Evolutionary conservation across 2,888 invertebrate species (phyloP).

Genomic region (Pollenia angustigena): DNA sequence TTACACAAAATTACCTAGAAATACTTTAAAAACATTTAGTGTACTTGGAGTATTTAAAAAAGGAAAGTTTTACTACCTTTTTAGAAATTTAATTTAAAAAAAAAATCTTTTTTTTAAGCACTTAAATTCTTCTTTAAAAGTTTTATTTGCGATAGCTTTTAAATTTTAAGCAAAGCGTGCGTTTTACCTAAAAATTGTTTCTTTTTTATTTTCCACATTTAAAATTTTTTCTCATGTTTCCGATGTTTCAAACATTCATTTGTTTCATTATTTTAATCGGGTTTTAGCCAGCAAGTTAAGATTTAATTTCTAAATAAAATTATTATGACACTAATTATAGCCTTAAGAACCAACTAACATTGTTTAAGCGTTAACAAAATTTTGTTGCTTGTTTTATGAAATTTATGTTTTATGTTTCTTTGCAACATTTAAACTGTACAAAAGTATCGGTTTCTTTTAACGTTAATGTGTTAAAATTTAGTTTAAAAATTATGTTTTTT

Average conservation of each 20-base stretch:
- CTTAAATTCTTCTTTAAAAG: no score
- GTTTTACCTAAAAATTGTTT: no score
- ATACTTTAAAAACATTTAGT: no score
- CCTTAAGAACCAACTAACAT: conserved; percentile 5
- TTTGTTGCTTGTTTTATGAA: not conserved
- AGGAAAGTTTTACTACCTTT: not conserved
- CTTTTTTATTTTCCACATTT: not conserved
- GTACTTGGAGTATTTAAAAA: not conserved
- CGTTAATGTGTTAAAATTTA: not conserved
- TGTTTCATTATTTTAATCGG: no score
- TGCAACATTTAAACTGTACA: not conserved
- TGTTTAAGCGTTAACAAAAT: conserved; percentile 15
- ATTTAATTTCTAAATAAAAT: conserved; percentile 32
- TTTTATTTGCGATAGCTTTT: no score
- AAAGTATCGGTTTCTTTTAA: conserved; percentile 4
- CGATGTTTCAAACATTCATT: not conserved
- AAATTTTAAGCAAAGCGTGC: no score
- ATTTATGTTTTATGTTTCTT: conserved; percentile 4
- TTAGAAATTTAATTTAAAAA: not conserved
- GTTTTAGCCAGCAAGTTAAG: not conserved
- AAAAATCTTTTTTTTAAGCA: no score
- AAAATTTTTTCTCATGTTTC: not conserved
- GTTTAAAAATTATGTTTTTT: not conserved
- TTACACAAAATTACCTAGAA: not conserved
- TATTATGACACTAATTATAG: conserved; percentile 55